These are phyloP conservation scores for Semibalanus balanoides DNA, from an alignment of 1,140 invertebrate species.

Conservation along the genomic window DNA sequence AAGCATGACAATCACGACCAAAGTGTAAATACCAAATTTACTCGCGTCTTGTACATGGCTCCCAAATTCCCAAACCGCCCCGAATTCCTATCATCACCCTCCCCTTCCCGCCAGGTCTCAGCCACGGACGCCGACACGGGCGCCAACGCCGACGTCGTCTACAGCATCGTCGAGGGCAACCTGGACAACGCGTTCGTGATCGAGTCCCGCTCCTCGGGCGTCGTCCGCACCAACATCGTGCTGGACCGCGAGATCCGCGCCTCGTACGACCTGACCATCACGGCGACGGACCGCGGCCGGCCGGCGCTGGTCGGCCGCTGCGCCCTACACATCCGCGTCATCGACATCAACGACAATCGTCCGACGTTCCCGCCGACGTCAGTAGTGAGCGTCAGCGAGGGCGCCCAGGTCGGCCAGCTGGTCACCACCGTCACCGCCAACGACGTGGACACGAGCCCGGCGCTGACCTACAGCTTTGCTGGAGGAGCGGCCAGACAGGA, in stretches of 20 bases:
- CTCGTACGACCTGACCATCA: constrained; percentile 74
- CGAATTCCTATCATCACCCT: too few relatives aligned
- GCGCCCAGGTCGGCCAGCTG: constrained; percentile 68
- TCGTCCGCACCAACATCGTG: constrained; percentile 84
- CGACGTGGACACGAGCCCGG: constrained; percentile 85
- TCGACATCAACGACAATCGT: constrained; percentile 83
- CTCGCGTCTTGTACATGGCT: too few relatives aligned
- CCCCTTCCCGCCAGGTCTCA: constrained; percentile 42
- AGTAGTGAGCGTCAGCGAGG: constrained; percentile 70
- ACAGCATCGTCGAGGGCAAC: constrained; percentile 91
- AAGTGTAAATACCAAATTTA: too few relatives aligned
- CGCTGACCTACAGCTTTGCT: constrained; percentile 67
- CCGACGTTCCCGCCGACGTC: constrained; percentile 83
- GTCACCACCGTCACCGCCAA: constrained; percentile 83
- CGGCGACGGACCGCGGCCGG: constrained; percentile 82
- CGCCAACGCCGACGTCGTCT: constrained; percentile 65
- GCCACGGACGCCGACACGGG: constrained; percentile 77
- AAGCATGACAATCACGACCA: too few relatives aligned
- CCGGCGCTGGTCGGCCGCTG: constrained; percentile 83
- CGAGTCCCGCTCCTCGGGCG: constrained; percentile 77
- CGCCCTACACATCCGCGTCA: constrained; percentile 51
- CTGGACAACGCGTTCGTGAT: constrained; percentile 90
- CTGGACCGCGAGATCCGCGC: constrained; percentile 85
- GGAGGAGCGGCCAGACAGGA: constrained; percentile 26
- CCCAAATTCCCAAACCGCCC: too few relatives aligned